phyloP scores from a whole-genome alignment of 2,797 vertebrate species.

The Anguilla obscura region DNA sequence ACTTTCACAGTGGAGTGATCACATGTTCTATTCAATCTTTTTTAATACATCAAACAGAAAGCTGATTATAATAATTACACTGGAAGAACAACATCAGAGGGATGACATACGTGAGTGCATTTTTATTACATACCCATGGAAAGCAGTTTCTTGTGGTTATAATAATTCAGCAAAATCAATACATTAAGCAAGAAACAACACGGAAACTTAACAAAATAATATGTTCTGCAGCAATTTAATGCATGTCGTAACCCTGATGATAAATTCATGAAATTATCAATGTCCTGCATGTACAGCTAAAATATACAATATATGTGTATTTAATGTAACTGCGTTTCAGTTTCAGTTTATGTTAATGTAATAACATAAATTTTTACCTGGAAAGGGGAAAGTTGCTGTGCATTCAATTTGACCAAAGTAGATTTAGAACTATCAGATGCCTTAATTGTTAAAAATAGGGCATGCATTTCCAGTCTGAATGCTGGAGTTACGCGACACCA shows the following conservation, averaged over 20 bases:
- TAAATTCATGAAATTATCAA: not conserved
- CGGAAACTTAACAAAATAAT: not conserved
- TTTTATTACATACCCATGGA: not conserved
- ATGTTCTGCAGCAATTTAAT: not conserved
- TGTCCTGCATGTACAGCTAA: not conserved
- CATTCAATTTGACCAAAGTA: not conserved
- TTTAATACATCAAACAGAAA: slow-evolving; percentile 16
- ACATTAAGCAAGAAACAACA: not conserved
- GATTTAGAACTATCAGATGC: not conserved
- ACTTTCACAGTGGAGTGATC: not conserved
- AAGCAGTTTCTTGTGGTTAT: not conserved
- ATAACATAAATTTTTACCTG: not conserved
- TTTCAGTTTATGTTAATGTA: not conserved
- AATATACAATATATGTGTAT: not conserved
- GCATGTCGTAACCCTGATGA: not conserved
- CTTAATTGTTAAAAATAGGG: not conserved
- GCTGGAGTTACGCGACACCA: not conserved
- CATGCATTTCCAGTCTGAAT: not conserved
- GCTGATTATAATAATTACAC: not conserved
- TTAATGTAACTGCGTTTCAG: not conserved
- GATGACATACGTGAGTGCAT: not conserved
- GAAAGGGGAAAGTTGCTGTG: not conserved
- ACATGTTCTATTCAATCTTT: not conserved
- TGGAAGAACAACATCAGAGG: not conserved
- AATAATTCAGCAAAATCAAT: not conserved